Base-by-base conservation (phyloP, 2,888 invertebrate genomes). In the Lucinisca nassula region DNA sequence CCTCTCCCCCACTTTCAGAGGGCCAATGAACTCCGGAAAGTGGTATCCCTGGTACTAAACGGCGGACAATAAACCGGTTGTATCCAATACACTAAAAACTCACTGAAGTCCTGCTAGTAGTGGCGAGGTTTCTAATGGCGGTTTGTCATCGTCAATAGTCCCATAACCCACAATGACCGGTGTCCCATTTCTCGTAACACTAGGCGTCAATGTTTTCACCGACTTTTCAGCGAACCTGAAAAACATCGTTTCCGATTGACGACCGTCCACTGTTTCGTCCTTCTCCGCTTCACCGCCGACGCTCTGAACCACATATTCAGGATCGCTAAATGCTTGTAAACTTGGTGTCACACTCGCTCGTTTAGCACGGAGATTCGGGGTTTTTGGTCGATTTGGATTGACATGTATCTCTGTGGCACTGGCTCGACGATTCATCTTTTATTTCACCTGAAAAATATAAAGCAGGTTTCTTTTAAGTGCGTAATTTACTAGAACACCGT, bases 301-400 rank as follows among this genome's bases (percentile, higher is more conserved):
- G 17, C 17, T 14, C 10, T 27, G 4, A 2, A 58, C 4, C 27
- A 58, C 24, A 21, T 4, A 4, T 4, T 51, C 17, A 10, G 17
- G 61, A 3, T 32, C 35, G 32, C 8, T 8, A 1, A 10, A 10
- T 32, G 32, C 30, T 21, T 10, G 14, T 12, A 35, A 3, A n/a
- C 49, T 72, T 70, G 61, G 82, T 30, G 80, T 38, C 10, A 80
- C 74, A 40, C 73, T 80, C 21, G 37, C 38, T 37, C 40, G 14
- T 27, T 58, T 38, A 0, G 1, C 17, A 2, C 8, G 2, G 10
- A 24, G 8, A 12, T 24, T 21, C 0, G 89, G 89, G 2, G 89
- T 89, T 55, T 77, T 84, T 21, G 87, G 74, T 1, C 89, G 58
- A 58, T 87, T 79, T 40, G 89, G 89, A 55, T 89, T 89, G 6